Percentiles rank a stretch among this genome's conserved stretches.
Conservation (phyloP, 2,797 vertebrate genomes). For the Delichon dasypus region DNA sequence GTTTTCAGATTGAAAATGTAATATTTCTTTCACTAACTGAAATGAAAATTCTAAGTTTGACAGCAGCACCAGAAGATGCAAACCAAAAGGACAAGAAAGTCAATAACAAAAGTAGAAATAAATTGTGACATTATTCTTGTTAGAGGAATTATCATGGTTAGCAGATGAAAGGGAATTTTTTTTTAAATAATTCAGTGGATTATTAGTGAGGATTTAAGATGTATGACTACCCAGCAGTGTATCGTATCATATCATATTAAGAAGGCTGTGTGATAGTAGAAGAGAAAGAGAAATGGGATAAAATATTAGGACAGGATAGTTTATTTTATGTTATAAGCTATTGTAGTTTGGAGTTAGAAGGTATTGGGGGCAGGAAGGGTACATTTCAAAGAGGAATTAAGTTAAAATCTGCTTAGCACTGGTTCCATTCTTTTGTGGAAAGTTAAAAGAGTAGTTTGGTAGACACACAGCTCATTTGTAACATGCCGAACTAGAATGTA, state of each 20-base stretch:
- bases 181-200: neutral
- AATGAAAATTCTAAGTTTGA: neutral
- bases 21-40: slow-evolving; percentile 6
- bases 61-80: neutral
- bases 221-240: neutral
- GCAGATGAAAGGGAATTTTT: neutral
- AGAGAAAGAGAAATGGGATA: neutral
- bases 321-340: neutral
- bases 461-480: neutral
- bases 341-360: neutral
- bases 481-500: neutral
- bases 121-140: neutral
- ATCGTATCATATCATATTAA: neutral
- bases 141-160: neutral
- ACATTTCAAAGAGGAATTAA: neutral
- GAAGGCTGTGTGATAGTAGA: neutral
- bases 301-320: neutral
- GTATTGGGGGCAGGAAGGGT: too few relatives aligned
- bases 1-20: slow-evolving; percentile 58
- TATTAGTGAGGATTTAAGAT: neutral
- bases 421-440: neutral
- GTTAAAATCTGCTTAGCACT: neutral
- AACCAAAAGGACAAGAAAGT: neutral
- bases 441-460: neutral
- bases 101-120: neutral